Evolutionary conservation across 2,888 invertebrate genomes (phyloP).

Genomic region (Apamea crenata): DNA sequence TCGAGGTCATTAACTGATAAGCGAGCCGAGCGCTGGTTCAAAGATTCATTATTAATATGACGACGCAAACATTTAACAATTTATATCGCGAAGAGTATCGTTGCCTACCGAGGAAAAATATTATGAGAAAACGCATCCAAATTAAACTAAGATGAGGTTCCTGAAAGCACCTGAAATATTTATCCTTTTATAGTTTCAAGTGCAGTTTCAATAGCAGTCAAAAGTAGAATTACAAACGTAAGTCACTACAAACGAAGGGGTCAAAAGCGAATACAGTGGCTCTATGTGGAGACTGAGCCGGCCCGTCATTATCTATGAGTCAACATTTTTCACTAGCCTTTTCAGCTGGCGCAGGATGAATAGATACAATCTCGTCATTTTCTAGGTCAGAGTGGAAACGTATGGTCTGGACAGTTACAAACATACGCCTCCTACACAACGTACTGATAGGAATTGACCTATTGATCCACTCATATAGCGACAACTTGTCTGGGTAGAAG

Average conservation of each 20-base stretch:
- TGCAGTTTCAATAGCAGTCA: slow-evolving; percentile 1
- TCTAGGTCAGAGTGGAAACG: slow-evolving; percentile 6
- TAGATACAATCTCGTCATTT: not conserved
- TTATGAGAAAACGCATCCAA: not conserved
- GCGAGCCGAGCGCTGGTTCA: slow-evolving; percentile 6
- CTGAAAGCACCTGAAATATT: not conserved
- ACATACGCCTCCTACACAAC: slow-evolving; percentile 7
- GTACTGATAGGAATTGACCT: slow-evolving; percentile 38
- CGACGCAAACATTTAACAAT: not conserved
- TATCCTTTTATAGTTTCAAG: not conserved
- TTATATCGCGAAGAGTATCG: not conserved
- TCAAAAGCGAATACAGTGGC: not conserved
- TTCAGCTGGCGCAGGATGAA: not conserved
- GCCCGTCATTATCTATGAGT: not conserved
- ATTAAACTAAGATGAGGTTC: not conserved
- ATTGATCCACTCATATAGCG: slow-evolving; percentile 24
- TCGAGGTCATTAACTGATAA: slow-evolving; percentile 64
- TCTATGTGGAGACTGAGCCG: not conserved
- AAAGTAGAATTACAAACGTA: not conserved
- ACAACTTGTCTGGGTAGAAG: slow-evolving; percentile 17
- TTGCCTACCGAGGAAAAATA: not conserved
- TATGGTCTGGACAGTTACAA: not conserved
- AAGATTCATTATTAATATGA: slow-evolving; percentile 21
- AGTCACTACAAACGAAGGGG: not conserved
- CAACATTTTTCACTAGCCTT: not conserved